phyloP scores from a whole-genome alignment of 2,888 invertebrate species.

The Acanthococcus lagerstroemiae region DNA sequence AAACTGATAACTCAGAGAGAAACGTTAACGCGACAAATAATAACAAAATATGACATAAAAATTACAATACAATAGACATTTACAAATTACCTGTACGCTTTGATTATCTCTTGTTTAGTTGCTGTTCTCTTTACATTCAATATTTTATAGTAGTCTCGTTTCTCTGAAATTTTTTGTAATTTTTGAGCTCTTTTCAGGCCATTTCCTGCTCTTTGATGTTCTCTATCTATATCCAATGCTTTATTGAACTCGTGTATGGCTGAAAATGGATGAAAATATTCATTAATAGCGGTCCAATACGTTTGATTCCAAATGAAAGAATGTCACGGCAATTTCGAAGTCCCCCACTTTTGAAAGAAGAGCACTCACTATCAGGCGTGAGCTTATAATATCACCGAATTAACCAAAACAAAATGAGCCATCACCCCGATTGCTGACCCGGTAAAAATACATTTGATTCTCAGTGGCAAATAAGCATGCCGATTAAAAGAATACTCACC shows the following conservation, averaged over 20 bases:
- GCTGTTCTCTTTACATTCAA: slow-evolving; percentile 83
- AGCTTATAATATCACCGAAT: background rate
- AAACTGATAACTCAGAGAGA: background rate
- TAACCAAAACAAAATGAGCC: slow-evolving; percentile 4
- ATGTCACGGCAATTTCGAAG: background rate
- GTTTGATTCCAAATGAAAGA: background rate
- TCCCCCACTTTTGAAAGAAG: too few relatives aligned
- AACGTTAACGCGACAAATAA: background rate
- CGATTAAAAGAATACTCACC: slow-evolving; percentile 44
- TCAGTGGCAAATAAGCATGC: too few relatives aligned
- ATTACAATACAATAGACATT: background rate
- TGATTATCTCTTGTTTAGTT: slow-evolving; percentile 81
- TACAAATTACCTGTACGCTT: slow-evolving; percentile 67
- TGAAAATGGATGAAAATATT: slow-evolving; percentile 41
- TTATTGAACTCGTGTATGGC: slow-evolving; percentile 79
- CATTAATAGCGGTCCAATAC: too few relatives aligned
- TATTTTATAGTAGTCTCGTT: slow-evolving; percentile 95
- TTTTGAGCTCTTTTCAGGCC: slow-evolving; percentile 81
- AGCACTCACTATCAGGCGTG: too few relatives aligned
- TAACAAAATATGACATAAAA: background rate
- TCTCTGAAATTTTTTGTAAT: slow-evolving; percentile 82
- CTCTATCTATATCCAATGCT: slow-evolving; percentile 72
- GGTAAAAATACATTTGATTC: too few relatives aligned
- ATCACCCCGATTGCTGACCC: too few relatives aligned
- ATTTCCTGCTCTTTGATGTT: slow-evolving; percentile 71